These are phyloP conservation scores for Gyrodactylus salaris DNA, from an alignment of 1,140 invertebrate genomes.

Conservation along the genomic window DNA sequence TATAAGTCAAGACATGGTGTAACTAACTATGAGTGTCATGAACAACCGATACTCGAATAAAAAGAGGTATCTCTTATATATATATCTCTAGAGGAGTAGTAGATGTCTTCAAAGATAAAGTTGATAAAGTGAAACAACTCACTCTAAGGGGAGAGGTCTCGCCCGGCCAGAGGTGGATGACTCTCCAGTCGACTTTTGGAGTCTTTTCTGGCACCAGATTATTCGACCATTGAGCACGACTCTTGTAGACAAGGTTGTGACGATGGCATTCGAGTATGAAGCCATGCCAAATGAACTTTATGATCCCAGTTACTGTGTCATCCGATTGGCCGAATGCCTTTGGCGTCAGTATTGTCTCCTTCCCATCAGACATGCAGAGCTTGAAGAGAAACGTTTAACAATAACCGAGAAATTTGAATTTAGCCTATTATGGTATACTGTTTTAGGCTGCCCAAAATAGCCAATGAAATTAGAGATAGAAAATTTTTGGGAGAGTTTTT, in stretches of 20 bases:
- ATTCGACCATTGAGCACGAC: slow-evolving; percentile 47
- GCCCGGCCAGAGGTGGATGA: slow-evolving; percentile 9
- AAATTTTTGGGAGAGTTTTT: too few species aligned
- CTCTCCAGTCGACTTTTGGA: slow-evolving; percentile 20
- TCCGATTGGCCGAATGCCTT: slow-evolving; percentile 24
- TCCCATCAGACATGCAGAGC: slow-evolving; percentile 1
- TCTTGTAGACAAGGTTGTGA: slow-evolving; percentile 45
- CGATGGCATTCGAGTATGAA: slow-evolving; percentile 40
- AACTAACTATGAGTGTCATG: too few species aligned
- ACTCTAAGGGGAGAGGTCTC: slow-evolving; percentile 4
- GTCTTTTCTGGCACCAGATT: slow-evolving; percentile 37
- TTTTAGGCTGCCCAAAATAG: too few species aligned
- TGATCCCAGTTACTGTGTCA: slow-evolving; percentile 22
- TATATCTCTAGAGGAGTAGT: not conserved
- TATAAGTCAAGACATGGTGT: too few species aligned
- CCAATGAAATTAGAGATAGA: too few species aligned
- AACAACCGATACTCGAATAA: too few species aligned
- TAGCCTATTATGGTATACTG: too few species aligned
- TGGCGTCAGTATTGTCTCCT: slow-evolving; percentile 27
- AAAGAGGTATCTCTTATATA: too few species aligned
- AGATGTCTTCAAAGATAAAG: not conserved
- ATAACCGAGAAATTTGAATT: too few species aligned
- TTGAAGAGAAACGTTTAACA: too few species aligned
- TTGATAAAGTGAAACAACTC: not conserved
- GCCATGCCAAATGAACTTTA: slow-evolving; percentile 41